Conservation (phyloP, 1,140 invertebrate species). For the Aphis gossypii region DNA sequence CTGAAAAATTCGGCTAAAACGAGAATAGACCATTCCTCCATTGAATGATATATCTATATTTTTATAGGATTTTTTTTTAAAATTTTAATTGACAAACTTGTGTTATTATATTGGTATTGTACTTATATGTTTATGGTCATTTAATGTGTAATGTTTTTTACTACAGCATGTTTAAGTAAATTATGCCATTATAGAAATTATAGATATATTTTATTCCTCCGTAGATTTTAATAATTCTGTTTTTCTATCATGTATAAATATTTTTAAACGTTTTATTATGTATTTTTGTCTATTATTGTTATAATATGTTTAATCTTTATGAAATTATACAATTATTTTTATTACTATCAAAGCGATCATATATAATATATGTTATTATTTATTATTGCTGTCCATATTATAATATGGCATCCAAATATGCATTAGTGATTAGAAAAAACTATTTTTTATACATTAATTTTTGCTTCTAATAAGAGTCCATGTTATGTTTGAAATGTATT, state of each 20-base stretch:
- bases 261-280: neutral
- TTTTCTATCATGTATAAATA: neutral
- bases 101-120: neutral
- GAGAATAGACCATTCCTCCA: neutral
- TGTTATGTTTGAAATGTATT: slow-evolving; percentile 36
- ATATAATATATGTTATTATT: neutral
- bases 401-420: neutral
- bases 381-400: neutral
- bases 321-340: neutral
- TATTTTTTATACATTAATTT: neutral
- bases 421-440: neutral
- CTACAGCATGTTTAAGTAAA: neutral
- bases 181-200: neutral
- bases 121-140: neutral
- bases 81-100: neutral
- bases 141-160: neutral
- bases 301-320: neutral
- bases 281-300: neutral
- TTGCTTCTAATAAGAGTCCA: neutral
- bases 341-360: neutral
- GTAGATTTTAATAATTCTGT: neutral
- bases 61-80: neutral
- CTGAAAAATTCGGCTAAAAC: neutral
- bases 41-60: neutral
- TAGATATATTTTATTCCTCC: neutral